A percentile compares a stretch with the other conserved stretches of the same genome.
Conservation (phyloP, 2,888 invertebrate genomes). For the Macaria notata region DNA sequence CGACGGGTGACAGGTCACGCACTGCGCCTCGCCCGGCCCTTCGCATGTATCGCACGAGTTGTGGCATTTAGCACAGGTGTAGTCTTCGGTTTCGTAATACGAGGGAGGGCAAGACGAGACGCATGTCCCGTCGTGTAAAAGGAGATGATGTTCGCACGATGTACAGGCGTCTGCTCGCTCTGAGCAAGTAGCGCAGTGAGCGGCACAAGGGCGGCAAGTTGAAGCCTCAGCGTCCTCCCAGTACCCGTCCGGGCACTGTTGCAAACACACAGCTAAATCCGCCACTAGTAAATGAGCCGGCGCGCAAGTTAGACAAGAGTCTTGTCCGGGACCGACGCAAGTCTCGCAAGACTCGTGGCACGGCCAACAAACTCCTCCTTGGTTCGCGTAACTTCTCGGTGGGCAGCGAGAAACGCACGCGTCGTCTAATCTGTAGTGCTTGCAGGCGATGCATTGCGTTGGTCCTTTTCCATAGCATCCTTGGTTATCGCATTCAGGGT, state of each 20-base stretch:
- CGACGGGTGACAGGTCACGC: constrained; percentile 90
- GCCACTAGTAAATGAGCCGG: constrained; percentile 91
- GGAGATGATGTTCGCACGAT: constrained; percentile 93
- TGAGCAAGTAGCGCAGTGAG: constrained; percentile 93
- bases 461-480: constrained; percentile 94
- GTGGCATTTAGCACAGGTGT: constrained; percentile 91
- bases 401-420: constrained; percentile 93
- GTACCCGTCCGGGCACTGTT: constrained; percentile 83
- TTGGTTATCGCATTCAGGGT: constrained; percentile 89
- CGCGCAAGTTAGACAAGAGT: constrained; percentile 92
- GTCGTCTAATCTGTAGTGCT: constrained; percentile 91
- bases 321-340: constrained; percentile 93
- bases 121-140: constrained; percentile 91
- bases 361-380: constrained; percentile 91
- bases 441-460: constrained; percentile 92
- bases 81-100: constrained; percentile 93
- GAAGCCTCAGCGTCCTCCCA: constrained; percentile 89
- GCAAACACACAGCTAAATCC: constrained; percentile 92
- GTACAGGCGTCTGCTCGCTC: constrained; percentile 92
- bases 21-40: constrained; percentile 89
- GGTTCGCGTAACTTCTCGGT: constrained; percentile 91
- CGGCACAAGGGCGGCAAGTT: constrained; percentile 92
- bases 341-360: constrained; percentile 95
- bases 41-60: constrained; percentile 90
- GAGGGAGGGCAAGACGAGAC: constrained; percentile 91